Base-by-base conservation (phyloP, 2,888 invertebrate species). In the Podotricha telesiphe region DNA sequence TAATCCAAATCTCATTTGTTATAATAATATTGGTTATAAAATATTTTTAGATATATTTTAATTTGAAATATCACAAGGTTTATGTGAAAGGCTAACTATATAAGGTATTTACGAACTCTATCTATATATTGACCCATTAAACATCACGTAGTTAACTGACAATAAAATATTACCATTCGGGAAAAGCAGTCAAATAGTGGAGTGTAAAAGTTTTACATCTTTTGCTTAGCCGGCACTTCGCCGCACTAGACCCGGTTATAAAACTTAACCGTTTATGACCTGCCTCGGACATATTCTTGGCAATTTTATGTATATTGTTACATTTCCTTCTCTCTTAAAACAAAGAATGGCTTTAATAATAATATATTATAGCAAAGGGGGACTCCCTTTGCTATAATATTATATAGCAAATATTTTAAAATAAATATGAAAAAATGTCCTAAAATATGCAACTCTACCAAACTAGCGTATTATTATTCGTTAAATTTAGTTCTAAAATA, bases 191-290 rank as follows among this genome's bases (percentile, higher is more conserved):
- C 67, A 72, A 68, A 68, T 58, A 66, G 62, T 53, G 40, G 61
- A 74, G 67, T 74, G 73, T 75, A 75, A 77, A 80, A 79, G 74
- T 79, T 86, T 88, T 81, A 86, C 78, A 81, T 80, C 80, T 84
- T 81, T 80, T 83, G 87, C 87, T 85, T 84, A 83, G 80, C 82
- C 81, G 79, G 78, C 82, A 80, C 67, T 53, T 53, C 61, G 67
- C 61, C 67, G 59, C 59, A 45, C 61, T 61, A 67, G 67, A 67
- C 61, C 47, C 67, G 40, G 61, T 53, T 79, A 79, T 88, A 86
- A 89, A 89, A 82, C 80, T 81, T 83, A 86, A 85, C 79, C 79
- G 72, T 88, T 89, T 88, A 89, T 82, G 86, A 84, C 62, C 51
- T 28, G 50, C 68, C 55, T 55, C 59, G 62, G 62, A 61, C 61